These are phyloP conservation scores for Hippocampus comes DNA, from an alignment of 2,113 vertebrate species.

Conservation along the genomic window DNA sequence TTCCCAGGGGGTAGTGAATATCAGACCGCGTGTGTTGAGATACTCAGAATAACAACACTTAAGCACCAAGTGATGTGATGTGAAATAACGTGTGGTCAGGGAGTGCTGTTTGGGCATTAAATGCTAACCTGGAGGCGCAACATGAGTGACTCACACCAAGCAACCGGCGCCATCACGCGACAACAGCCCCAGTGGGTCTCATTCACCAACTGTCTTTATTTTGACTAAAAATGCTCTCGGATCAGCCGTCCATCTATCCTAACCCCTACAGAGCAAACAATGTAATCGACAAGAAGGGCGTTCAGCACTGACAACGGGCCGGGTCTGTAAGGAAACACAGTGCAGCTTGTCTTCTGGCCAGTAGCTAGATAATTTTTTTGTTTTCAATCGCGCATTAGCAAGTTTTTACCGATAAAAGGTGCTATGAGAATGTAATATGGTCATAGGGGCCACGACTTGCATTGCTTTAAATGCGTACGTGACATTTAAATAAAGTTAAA, in stretches of 20 bases:
- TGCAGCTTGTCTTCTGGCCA: too few relatives aligned
- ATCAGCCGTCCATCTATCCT: neutral
- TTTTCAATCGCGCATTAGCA: too few relatives aligned
- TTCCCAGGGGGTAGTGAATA: neutral
- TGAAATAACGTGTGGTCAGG: neutral
- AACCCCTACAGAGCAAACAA: too few relatives aligned
- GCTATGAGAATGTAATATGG: too few relatives aligned
- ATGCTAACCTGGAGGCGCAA: neutral
- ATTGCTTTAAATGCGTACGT: too few relatives aligned
- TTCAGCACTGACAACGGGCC: too few relatives aligned
- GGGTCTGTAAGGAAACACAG: too few relatives aligned
- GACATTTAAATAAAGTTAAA: too few relatives aligned
- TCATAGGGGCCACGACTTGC: too few relatives aligned
- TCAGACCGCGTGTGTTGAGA: neutral
- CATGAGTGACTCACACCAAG: neutral
- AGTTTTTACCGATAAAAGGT: too few relatives aligned
- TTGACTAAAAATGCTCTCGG: neutral
- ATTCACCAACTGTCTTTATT: neutral
- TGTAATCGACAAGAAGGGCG: too few relatives aligned
- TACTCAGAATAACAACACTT: constrained; percentile 1
- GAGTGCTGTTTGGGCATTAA: neutral
- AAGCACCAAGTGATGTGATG: neutral
- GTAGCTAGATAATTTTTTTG: too few relatives aligned
- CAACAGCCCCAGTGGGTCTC: neutral
- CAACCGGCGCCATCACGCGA: neutral